Evolutionary conservation across 2,797 vertebrate species (phyloP), one percentile per base, ranked within the genome.

Genomic region (Hemitrygon akajei): DNA sequence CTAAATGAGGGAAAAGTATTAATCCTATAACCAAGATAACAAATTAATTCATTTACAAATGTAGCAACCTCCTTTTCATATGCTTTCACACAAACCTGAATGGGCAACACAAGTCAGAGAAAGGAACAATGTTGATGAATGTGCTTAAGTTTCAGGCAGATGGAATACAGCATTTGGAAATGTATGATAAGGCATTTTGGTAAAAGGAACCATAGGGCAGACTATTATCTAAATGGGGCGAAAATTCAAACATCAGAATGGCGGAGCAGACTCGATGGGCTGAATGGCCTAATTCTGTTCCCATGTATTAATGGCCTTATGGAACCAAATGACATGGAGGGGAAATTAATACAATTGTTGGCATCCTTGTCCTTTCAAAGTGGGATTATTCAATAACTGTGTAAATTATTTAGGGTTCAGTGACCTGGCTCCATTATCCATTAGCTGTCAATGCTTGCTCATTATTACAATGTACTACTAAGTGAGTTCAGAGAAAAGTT

Each of bases 251-350:
- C 47, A 47, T 1, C 47, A 47, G 47, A 47, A 47, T 47, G 47
- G 47, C 3, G 4, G 47, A 47, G 47, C 47, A 47, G 47, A 47
- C 47, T 47, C 4, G 47, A 47, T 47, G 47, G 37, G 47, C 47
- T 47, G 47, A 47, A 47, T 47, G 47, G 47, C 47, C 47, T 3
- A 47, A 47, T 47, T 47, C 47, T 47, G 47, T 47, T 47, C 47
- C 47, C 47, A 47, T 47, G 2, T 47, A 47, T 47, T 47, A 47
- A 47, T 3, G 47, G 47, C 47, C 47, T 47, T 47, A 47, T 47
- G 47, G 63, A 92, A 56, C 71, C 87, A 94, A 94, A 95, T 81
- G 37, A 37, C 94, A 93, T 94, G 47, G 66, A 93, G 71, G 91
- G 76, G 20, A 94, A 69, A 87, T 93, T 93, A 80, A 22, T 18